A percentile compares a stretch with the other conserved stretches of the same genome.
Conservation (phyloP, 1,140 invertebrate genomes). For the Gonioctena quinquepunctata region DNA sequence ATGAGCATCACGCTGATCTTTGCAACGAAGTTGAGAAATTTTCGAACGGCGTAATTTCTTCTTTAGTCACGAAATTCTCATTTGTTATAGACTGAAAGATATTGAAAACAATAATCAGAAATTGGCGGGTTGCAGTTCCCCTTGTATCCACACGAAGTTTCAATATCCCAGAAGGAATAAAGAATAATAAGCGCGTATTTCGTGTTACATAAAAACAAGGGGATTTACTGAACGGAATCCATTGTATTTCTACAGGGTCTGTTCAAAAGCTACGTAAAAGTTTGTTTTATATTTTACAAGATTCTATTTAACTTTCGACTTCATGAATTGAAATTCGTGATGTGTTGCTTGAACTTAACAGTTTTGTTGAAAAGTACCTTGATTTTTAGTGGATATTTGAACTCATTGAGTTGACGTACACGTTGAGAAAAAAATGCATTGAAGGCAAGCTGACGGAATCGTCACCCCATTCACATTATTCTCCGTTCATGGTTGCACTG, state of each 20-base stretch:
- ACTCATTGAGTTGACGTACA: too few relatives aligned
- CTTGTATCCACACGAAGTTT: neutral
- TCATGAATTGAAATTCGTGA: too few relatives aligned
- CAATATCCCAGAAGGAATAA: neutral
- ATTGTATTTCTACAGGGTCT: neutral
- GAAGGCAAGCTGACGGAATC: too few relatives aligned
- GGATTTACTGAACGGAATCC: neutral
- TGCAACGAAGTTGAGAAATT: conserved; percentile 20
- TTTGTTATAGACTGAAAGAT: conserved; percentile 21
- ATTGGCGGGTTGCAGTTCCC: neutral
- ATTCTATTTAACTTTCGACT: too few relatives aligned
- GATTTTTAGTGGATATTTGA: too few relatives aligned
- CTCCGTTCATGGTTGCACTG: too few relatives aligned
- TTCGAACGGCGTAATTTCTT: conserved; percentile 6
- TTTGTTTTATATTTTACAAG: too few relatives aligned
- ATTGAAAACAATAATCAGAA: conserved; percentile 21
- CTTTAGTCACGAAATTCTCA: conserved; percentile 21
- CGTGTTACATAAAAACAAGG: neutral
- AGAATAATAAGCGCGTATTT: neutral
- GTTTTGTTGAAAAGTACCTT: too few relatives aligned
- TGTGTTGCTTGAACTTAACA: too few relatives aligned
- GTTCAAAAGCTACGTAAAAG: neutral
- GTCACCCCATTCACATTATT: too few relatives aligned
- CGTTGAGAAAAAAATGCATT: too few relatives aligned
- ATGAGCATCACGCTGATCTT: neutral